These are phyloP conservation scores for Eubasilissa splendida DNA, from an alignment of 2,888 invertebrate species.

Conservation along the genomic window DNA sequence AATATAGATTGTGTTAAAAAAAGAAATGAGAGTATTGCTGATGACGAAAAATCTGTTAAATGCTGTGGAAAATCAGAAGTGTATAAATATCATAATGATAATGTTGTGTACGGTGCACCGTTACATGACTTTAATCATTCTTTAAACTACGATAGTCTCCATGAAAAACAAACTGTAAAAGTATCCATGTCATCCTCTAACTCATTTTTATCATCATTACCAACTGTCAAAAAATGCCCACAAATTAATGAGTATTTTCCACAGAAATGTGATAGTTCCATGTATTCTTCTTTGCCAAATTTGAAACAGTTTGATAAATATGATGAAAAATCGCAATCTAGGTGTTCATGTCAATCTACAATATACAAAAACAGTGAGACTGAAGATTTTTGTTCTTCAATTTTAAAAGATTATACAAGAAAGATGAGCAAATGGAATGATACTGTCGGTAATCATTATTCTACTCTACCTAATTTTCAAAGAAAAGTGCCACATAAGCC, in stretches of 20 bases:
- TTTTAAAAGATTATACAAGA: slow-evolving; percentile 69
- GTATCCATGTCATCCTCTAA: background rate
- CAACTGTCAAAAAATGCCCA: slow-evolving; percentile 17
- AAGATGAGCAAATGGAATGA: slow-evolving; percentile 72
- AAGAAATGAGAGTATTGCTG: slow-evolving; percentile 14
- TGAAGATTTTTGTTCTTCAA: slow-evolving; percentile 64
- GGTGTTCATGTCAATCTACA: slow-evolving; percentile 1
- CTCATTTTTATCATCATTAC: background rate
- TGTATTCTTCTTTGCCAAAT: slow-evolving; percentile 54
- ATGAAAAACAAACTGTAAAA: slow-evolving; percentile 19
- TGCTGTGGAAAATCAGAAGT: background rate
- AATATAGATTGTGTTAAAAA: slow-evolving; percentile 28
- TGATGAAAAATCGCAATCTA: slow-evolving; percentile 9
- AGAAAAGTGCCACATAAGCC: slow-evolving; percentile 62
- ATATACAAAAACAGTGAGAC: slow-evolving; percentile 48
- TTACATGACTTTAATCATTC: slow-evolving; percentile 9
- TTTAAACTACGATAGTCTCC: slow-evolving; percentile 13
- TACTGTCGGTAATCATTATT: slow-evolving; percentile 67
- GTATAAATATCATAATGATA: slow-evolving; percentile 48
- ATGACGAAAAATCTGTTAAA: background rate
- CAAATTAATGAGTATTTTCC: background rate
- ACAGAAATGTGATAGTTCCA: slow-evolving; percentile 20
- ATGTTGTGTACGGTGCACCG: slow-evolving; percentile 51
- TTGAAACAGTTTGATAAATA: slow-evolving; percentile 23
- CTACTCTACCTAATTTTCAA: slow-evolving; percentile 60